Evolutionary conservation across 2,797 vertebrate species (phyloP), one percentile per base, ranked within the genome.

Genomic region (Danio tinwini): DNA sequence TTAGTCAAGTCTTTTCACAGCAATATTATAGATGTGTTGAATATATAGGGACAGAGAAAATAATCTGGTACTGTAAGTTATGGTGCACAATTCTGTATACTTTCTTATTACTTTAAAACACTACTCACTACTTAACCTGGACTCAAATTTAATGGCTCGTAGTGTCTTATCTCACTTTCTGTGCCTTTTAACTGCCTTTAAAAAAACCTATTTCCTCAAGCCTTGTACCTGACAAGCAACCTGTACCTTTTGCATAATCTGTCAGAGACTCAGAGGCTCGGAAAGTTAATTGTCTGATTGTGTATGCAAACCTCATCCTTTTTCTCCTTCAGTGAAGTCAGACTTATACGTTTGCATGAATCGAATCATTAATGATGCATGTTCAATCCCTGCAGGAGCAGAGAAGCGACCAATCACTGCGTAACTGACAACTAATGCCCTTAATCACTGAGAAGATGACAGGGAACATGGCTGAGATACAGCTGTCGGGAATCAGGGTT

Each of bases 301-400:
- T 17, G 12, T 44, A 73, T 80, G 70, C 80, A 76, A n/a, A 59
- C 45, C 49, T 45, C 17, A 53, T 80, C 55, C 55, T 29, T 73
- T 53, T 19, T 44, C 37, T 81, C 61, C 49, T 21, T 19, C 17
- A 52, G 45, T 69, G 75, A 80, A 72, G 83, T 76, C 63, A 64
- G 56, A 62, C 4, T 19, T 62, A 29, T 68, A 52, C 21, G 16
- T 61, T 70, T 40, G 78, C 50, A 63, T 70, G 74, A 53, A 50
- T 19, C 7, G 19, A 49, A 63, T 58, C 29, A 61, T 81, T 80
- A 58, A 70, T 42, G 71, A 58, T 45, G 44, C 44, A 64, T 16
- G 39, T 40, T 72, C 61, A 65, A 12, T 49, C 56, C 44, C 62
- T 67, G 42, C 3, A 29, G 63, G 16, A 49, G 61, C 17, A 14